Evolutionary conservation across 2,888 invertebrate species (phyloP), one percentile per base, ranked within the genome.

Genomic region (Mythimna vitellina): DNA sequence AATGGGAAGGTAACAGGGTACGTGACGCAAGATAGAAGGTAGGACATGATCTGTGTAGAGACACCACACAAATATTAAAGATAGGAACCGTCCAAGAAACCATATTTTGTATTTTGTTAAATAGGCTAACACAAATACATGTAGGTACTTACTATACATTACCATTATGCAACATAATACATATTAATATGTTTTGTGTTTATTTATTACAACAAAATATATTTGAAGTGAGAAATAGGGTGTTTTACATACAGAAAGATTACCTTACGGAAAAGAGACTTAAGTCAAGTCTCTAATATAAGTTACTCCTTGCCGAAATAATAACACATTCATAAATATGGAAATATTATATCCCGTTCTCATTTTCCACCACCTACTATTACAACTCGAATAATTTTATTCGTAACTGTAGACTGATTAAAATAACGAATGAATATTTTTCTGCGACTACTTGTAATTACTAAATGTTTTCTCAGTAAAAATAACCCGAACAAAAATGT

Each of bases 311-410:
- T 7, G 9, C 20, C 56, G 35, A 77, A 60, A 56, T 67, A 67
- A 56, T 51, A 75, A 64, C 46, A 74, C 25, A 53, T 80, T 80
- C 68, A 75, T 80, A 80, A 80, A 80, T 80, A 77, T 77, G 68
- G 53, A 68, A 75, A 80, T 64, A 77, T 17, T 51, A 56, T 75
- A 54, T 75, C 14, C 38, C 29, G 54, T 38, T 6, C 69, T 76
- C 68, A 64, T 80, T 80, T 80, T 29, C 6, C 63, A 60, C 57
- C 25, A 58, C 38, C 20, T 78, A 49, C 35, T 35, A n/a, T 29
- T 35, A n/a, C 38, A n/a, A n/a, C 62, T 22, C 20, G 25, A 35
- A 74, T 56, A 64, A 56, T 68, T 69, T 74, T 42, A 25, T 65
- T 61, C 54, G 35, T 32, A 42, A 51, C 54, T 54, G 80, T 29